Conservation (phyloP, 2,113 vertebrate genomes). For the Lampris megalopsis region DNA sequence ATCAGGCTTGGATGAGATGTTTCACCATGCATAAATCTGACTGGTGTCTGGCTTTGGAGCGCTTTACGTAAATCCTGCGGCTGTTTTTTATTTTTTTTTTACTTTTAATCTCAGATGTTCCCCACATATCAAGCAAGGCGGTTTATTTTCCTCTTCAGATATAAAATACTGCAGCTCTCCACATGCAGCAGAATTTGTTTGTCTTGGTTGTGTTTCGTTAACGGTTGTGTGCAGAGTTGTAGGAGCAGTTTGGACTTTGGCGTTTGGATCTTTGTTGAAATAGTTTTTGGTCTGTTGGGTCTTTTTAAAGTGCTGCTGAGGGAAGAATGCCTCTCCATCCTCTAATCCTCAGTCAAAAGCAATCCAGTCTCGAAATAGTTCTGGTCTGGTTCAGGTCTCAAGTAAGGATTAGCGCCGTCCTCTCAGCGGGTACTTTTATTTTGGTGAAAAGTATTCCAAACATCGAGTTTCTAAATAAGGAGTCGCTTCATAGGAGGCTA, state of each 20-base stretch:
- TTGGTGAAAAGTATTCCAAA: not conserved
- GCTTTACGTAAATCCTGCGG: constrained; percentile 21
- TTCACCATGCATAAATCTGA: constrained; percentile 11
- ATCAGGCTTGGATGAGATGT: constrained; percentile 45
- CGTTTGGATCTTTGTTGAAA: constrained; percentile 25
- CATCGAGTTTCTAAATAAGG: not conserved
- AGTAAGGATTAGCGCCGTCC: constrained; percentile 16
- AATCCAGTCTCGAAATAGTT: constrained; percentile 1
- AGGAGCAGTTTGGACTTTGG: constrained; percentile 19
- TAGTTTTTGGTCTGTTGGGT: constrained; percentile 12
- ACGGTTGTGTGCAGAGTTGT: not conserved
- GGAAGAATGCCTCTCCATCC: constrained; percentile 9
- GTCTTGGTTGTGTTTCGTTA: not conserved
- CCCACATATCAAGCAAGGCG: constrained; percentile 4
- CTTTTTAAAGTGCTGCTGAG: constrained; percentile 25
- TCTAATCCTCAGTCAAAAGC: constrained; percentile 27
- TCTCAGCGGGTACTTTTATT: not conserved
- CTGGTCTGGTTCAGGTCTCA: constrained; percentile 17
- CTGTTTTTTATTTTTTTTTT: constrained; percentile 13
- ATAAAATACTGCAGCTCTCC: not conserved
- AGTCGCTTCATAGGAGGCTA: not conserved
- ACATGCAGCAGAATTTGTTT: not conserved
- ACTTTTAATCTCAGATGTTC: constrained; percentile 37
- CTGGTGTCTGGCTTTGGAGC: constrained; percentile 11
- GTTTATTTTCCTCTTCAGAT: not conserved